A percentile compares a stretch with the other conserved stretches of the same genome.
Conservation (phyloP, 2,888 invertebrate genomes). For the Drosophila cyrtoloma region DNA sequence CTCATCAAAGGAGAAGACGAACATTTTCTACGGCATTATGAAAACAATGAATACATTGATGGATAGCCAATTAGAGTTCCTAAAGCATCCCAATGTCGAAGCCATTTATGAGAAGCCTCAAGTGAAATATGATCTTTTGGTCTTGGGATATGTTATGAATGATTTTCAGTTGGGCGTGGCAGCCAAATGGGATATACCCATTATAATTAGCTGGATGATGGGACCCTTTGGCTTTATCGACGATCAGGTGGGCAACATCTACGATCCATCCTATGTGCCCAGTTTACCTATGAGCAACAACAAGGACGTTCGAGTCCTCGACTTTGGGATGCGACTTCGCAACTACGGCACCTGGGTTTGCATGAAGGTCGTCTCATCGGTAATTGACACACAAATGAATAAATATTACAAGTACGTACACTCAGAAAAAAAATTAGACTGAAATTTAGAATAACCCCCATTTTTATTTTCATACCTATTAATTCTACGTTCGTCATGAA, state of each 20-base stretch:
- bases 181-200: constrained; percentile 81
- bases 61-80: constrained; percentile 65
- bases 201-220: constrained; percentile 73
- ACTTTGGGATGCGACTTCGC: constrained; percentile 51
- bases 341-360: constrained; percentile 34
- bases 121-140: constrained; percentile 76
- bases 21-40: fast-evolving
- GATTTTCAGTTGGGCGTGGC: constrained; percentile 82
- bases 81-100: constrained; percentile 67
- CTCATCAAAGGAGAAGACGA: constrained; percentile 40
- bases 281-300: constrained; percentile 9
- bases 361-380: not conserved
- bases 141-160: constrained; percentile 80
- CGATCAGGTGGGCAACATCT: constrained; percentile 72
- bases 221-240: constrained; percentile 60
- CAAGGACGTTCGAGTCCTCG: constrained; percentile 12
- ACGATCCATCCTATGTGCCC: constrained; percentile 74
- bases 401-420: constrained; percentile 43
- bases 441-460: no score
- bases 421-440: no score
- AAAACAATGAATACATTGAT: constrained; percentile 5
- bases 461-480: not conserved
- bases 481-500: constrained; percentile 2
- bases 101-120: constrained; percentile 65
- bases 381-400: constrained; percentile 33